Percentiles rank a stretch among this genome's conserved stretches.
These are phyloP conservation scores for Pseudochaenichthys georgianus DNA, from an alignment of 2,797 vertebrate genomes.

Conservation along the genomic window DNA sequence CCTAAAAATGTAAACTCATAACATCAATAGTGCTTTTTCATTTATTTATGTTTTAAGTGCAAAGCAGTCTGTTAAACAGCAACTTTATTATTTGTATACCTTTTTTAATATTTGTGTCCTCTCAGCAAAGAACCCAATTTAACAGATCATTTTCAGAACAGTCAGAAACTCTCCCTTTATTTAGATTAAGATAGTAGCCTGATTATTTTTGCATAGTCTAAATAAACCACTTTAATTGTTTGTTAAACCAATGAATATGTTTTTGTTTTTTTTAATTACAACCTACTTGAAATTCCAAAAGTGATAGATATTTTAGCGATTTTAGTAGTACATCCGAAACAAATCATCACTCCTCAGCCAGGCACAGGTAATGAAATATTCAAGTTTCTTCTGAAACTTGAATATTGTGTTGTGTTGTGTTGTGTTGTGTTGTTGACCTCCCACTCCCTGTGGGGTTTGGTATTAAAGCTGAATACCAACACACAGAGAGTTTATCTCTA, in stretches of 20 bases:
- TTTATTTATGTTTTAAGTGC: too few relatives aligned
- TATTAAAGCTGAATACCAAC: slow-evolving; percentile 35
- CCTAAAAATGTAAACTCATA: background rate
- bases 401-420: too few relatives aligned
- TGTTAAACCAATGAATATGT: background rate
- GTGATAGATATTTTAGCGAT: slow-evolving; percentile 4
- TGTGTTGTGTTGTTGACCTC: slow-evolving; percentile 21
- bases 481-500: slow-evolving; percentile 8
- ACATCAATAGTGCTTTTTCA: too few relatives aligned
- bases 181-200: too few relatives aligned
- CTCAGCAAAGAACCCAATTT: too few relatives aligned
- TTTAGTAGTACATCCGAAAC: background rate
- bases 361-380: slow-evolving; percentile 20
- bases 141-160: too few relatives aligned
- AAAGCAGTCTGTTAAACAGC: too few relatives aligned
- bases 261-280: too few relatives aligned
- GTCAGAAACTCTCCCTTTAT: too few relatives aligned
- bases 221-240: background rate
- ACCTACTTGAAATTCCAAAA: slow-evolving; percentile 7
- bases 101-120: too few relatives aligned
- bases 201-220: background rate
- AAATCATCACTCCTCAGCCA: background rate
- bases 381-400: background rate
- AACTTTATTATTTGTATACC: too few relatives aligned
- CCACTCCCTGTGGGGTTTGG: background rate